Evolutionary conservation across 2,888 invertebrate genomes (phyloP).

Genomic region (Leucoptera coffeella): DNA sequence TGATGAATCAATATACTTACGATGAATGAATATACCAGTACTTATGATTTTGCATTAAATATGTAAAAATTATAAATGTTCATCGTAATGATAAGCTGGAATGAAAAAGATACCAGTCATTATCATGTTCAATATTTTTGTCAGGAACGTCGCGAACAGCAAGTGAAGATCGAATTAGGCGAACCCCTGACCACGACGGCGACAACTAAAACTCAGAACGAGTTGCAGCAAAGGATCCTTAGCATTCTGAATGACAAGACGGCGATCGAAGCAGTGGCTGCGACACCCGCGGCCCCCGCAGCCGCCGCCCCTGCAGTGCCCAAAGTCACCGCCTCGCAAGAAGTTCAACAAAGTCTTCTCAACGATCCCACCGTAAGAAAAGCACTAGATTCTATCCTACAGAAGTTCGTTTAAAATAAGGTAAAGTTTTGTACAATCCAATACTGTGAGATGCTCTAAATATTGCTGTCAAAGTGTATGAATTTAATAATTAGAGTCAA

Average conservation of each 20-base stretch:
- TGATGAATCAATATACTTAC: too few species aligned
- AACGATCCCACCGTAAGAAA: slow-evolving; percentile 74
- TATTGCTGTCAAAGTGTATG: slow-evolving; percentile 4
- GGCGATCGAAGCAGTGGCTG: slow-evolving; percentile 10
- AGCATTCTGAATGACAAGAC: slow-evolving; percentile 70
- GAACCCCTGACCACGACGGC: slow-evolving; percentile 47
- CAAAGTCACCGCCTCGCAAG: slow-evolving; percentile 15
- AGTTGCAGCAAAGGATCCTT: slow-evolving; percentile 71
- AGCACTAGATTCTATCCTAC: slow-evolving; percentile 65
- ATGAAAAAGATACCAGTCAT: too few species aligned
- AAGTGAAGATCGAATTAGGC: slow-evolving; percentile 68
- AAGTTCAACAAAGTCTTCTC: slow-evolving; percentile 50
- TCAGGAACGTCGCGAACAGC: slow-evolving; percentile 68
- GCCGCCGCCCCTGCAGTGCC: slow-evolving; percentile 15
- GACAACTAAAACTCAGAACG: slow-evolving; percentile 53
- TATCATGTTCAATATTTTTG: too few species aligned
- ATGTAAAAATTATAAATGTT: too few species aligned
- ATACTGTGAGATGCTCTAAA: not conserved
- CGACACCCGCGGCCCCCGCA: slow-evolving; percentile 11
- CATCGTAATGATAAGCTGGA: too few species aligned
- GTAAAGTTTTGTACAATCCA: too few species aligned
- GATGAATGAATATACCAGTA: too few species aligned
- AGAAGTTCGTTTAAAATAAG: slow-evolving; percentile 28
- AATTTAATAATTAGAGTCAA: too few species aligned
- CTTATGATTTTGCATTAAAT: too few species aligned